These are phyloP conservation scores for Schizopygopsis malacanthus DNA, from an alignment of 2,797 vertebrate genomes.

Conservation along the genomic window DNA sequence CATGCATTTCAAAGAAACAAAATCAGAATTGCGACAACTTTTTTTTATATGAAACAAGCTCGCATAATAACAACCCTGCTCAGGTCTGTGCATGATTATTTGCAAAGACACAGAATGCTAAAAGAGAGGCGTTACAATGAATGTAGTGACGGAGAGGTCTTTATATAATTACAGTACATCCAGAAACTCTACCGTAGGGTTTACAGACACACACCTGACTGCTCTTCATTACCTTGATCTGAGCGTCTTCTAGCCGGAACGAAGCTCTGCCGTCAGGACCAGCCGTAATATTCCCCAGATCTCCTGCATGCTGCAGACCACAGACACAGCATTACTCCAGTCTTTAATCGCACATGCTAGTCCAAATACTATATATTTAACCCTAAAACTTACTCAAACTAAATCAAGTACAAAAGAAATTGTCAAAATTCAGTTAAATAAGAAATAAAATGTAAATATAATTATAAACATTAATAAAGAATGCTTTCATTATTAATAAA, in stretches of 20 bases:
- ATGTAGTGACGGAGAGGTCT: neutral
- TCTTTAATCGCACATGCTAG: too few relatives aligned
- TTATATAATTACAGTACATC: neutral
- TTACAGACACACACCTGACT: slow-evolving; percentile 1
- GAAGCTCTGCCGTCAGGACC: slow-evolving; percentile 79
- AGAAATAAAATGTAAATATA: neutral
- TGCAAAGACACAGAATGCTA: neutral
- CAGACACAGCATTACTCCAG: neutral
- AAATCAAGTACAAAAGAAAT: neutral
- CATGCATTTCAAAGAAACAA: neutral
- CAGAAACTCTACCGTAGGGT: neutral
- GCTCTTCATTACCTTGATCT: slow-evolving; percentile 81
- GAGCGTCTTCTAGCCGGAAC: slow-evolving; percentile 84
- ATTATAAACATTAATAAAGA: neutral
- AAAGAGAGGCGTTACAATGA: neutral
- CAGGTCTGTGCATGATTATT: neutral
- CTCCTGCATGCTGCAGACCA: slow-evolving; percentile 83
- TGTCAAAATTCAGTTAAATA: neutral
- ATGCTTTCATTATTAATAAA: neutral
- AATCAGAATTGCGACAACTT: neutral
- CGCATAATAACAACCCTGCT: neutral
- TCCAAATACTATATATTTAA: neutral
- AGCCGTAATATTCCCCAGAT: slow-evolving; percentile 88
- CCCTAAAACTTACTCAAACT: neutral
- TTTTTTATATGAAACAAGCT: neutral